A percentile compares a stretch with the other conserved stretches of the same genome.
These are phyloP conservation scores for Chionis minor DNA, from an alignment of 2,113 vertebrate genomes.

Conservation along the genomic window DNA sequence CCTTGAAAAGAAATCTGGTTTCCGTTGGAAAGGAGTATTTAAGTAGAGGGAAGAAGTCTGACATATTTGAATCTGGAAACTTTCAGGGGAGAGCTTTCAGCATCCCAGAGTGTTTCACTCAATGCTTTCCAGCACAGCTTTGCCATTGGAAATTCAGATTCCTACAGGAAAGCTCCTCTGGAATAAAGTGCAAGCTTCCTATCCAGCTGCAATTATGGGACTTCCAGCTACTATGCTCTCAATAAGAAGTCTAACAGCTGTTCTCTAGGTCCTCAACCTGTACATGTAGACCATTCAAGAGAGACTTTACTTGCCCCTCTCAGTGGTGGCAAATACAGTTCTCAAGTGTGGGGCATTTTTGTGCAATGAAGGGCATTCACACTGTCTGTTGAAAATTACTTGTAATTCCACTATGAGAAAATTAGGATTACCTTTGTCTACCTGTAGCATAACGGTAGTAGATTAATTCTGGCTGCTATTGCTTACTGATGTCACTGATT, in stretches of 20 bases:
- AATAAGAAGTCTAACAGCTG: not conserved
- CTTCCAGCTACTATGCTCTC: not conserved
- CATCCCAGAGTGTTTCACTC: not conserved
- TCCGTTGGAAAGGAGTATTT: not conserved
- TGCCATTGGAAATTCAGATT: not conserved
- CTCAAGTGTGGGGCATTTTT: not conserved
- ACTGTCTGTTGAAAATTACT: not conserved
- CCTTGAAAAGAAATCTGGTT: not conserved
- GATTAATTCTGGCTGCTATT: not conserved
- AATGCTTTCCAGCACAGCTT: not conserved
- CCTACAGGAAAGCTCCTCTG: not conserved
- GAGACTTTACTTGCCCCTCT: not conserved
- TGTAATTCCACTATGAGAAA: not conserved
- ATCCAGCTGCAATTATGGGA: not conserved
- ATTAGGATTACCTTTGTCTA: not conserved
- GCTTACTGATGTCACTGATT: not conserved
- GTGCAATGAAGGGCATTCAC: not conserved
- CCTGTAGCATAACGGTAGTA: not conserved
- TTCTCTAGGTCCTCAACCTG: not conserved
- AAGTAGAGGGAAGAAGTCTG: not conserved
- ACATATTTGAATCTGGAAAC: not conserved
- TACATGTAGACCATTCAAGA: fast-evolving
- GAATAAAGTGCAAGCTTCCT: not conserved
- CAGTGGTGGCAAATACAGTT: not conserved
- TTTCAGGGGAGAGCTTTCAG: not conserved